Conservation (phyloP, 2,113 vertebrate species). For the Coryphaenoides rupestris region DNA sequence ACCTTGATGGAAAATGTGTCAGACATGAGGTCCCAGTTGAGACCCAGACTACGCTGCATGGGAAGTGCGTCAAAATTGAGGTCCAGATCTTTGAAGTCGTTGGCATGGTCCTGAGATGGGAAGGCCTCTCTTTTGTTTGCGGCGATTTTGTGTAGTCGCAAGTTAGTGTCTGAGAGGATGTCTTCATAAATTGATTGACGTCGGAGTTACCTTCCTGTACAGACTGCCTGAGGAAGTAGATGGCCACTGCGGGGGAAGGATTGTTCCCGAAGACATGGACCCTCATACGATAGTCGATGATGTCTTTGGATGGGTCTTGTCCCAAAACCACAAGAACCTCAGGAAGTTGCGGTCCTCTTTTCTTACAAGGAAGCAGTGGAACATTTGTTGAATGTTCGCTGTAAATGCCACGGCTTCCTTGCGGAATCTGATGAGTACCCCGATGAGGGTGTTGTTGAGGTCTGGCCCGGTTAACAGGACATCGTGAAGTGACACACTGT, state of each 20-base stretch:
- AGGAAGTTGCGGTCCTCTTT: slow-evolving; percentile 1
- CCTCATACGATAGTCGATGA: background rate
- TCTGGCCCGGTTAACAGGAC: background rate
- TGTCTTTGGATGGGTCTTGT: background rate
- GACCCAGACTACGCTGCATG: too few relatives aligned
- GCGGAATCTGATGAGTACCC: background rate
- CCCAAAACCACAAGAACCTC: background rate
- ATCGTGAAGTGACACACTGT: background rate
- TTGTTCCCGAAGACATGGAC: background rate
- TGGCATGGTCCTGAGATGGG: too few relatives aligned
- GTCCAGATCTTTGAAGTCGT: too few relatives aligned
- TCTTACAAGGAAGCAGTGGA: background rate
- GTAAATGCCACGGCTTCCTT: background rate
- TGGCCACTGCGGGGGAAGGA: too few relatives aligned
- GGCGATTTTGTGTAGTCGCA: too few relatives aligned
- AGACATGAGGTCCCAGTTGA: too few relatives aligned
- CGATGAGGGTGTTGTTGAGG: background rate
- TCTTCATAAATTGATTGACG: too few relatives aligned
- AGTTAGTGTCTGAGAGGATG: too few relatives aligned
- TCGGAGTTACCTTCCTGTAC: background rate
- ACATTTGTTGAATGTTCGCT: slow-evolving; percentile 4
- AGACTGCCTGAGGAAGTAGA: background rate
- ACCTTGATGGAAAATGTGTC: too few relatives aligned
- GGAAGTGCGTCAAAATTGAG: too few relatives aligned
- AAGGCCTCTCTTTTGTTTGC: too few relatives aligned